Conservation (phyloP, 2,888 invertebrate genomes). For the Drosophila mulleri region DNA sequence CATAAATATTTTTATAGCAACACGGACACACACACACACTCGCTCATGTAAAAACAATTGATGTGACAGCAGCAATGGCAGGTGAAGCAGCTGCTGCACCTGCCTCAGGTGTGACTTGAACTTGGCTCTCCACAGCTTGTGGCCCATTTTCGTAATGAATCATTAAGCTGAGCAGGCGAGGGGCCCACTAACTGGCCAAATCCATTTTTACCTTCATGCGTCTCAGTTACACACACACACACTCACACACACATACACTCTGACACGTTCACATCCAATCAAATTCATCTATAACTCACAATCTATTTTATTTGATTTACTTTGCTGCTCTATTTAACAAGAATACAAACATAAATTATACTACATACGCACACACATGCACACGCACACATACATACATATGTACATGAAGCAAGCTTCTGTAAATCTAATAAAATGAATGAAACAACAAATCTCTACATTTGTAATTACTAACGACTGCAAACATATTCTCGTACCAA, state of each 20-base stretch:
- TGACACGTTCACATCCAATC: not conserved
- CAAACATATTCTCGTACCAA: constrained; percentile 52
- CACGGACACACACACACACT: constrained; percentile 12
- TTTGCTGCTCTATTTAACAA: constrained; percentile 17
- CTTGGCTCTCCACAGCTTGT: constrained; percentile 26
- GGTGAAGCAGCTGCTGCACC: constrained; percentile 34
- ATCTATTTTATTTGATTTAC: constrained; percentile 1
- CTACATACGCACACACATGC: not conserved
- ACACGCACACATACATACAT: not conserved
- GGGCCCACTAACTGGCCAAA: constrained; percentile 30
- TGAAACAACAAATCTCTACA: constrained; percentile 26
- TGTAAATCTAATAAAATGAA: constrained; percentile 21
- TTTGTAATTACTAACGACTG: constrained; percentile 62
- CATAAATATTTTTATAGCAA: constrained; percentile 64
- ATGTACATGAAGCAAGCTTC: constrained; percentile 23
- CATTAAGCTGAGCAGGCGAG: constrained; percentile 27
- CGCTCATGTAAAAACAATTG: constrained; percentile 6
- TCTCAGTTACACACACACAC: constrained; percentile 1
- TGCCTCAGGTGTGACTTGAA: constrained; percentile 53
- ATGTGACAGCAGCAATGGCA: constrained; percentile 26
- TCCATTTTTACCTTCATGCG: constrained; percentile 24
- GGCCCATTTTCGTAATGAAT: constrained; percentile 68
- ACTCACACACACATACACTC: not conserved
- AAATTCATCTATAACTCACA: not conserved
- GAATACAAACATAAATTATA: not conserved